phyloP scores from a whole-genome alignment of 2,797 vertebrate species.

The Capromys pilorides region DNA sequence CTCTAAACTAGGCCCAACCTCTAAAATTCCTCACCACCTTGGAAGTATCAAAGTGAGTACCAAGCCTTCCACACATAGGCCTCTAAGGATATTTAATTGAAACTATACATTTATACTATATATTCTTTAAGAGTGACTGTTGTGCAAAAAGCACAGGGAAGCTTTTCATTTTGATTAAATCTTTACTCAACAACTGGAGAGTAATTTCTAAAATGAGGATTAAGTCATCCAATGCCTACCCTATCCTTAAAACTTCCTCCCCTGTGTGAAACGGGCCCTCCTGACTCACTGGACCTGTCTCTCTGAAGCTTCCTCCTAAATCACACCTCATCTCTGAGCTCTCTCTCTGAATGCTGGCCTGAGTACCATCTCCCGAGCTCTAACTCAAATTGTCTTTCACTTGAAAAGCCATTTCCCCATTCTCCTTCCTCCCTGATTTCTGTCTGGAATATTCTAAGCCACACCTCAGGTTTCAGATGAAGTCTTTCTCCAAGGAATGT shows the following conservation, averaged over 20 bases:
- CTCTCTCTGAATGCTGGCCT: background rate
- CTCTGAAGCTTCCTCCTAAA: background rate
- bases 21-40: background rate
- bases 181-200: background rate
- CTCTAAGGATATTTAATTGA: background rate
- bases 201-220: background rate
- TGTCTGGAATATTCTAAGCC: slow-evolving; percentile 11
- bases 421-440: background rate
- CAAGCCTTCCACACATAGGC: background rate
- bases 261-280: background rate
- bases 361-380: background rate
- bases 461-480: background rate
- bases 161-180: slow-evolving; percentile 23
- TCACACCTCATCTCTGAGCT: background rate
- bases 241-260: background rate
- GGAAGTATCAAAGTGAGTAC: background rate
- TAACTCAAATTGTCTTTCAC: background rate
- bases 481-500: background rate
- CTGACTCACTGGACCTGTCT: rapidly evolving
- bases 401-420: background rate
- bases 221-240: rapidly evolving
- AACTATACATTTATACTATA: background rate
- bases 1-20: background rate
- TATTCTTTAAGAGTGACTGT: background rate
- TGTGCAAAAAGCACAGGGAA: background rate